Conservation (phyloP, 2,113 vertebrate genomes). For the Danionella cerebrum region DNA sequence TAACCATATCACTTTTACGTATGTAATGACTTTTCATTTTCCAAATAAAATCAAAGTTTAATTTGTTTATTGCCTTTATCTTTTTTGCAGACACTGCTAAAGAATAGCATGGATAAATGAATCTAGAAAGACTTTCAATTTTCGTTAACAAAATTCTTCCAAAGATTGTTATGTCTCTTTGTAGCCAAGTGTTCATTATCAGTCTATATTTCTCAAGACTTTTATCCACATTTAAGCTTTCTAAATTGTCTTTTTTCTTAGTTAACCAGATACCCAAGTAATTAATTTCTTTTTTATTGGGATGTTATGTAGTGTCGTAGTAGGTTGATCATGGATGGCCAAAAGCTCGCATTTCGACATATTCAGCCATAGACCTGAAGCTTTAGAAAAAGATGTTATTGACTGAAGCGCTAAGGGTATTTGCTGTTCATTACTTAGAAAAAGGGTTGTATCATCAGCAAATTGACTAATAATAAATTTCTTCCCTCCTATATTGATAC, state of each 20-base stretch:
- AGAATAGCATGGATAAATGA: neutral
- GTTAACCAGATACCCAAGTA: neutral
- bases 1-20: neutral
- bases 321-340: neutral
- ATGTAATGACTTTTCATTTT: neutral
- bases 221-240: neutral
- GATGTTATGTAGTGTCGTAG: neutral
- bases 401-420: neutral
- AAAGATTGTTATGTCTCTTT: neutral
- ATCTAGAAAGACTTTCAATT: neutral
- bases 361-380: neutral
- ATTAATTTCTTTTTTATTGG: neutral
- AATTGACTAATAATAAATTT: neutral
- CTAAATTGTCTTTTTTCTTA: neutral
- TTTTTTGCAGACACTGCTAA: neutral
- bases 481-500: neutral
- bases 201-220: neutral
- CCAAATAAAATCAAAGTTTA: neutral
- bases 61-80: neutral
- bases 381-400: neutral
- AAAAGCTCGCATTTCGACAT: neutral
- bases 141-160: neutral
- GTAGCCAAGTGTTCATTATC: neutral
- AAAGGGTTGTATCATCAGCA: neutral
- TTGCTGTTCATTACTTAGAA: neutral